Percentiles rank a stretch among this genome's conserved stretches.
Conservation (phyloP, 2,113 vertebrate genomes). For the Lonchura striata region DNA sequence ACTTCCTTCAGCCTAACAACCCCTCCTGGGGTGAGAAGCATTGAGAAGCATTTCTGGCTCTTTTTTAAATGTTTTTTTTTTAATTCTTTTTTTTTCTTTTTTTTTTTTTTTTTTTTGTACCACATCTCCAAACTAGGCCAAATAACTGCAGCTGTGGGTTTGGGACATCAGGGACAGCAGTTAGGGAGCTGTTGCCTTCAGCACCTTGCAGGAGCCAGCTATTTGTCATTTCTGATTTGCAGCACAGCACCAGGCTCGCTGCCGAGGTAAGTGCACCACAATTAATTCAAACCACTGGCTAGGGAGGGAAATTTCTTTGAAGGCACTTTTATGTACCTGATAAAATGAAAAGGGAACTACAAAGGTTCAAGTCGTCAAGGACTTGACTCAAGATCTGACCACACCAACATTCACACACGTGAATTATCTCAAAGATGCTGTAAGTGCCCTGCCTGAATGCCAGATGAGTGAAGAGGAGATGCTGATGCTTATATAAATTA, state of each 20-base stretch:
- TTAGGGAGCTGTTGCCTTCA: constrained; percentile 2
- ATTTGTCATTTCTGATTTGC: constrained; percentile 8
- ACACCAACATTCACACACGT: not conserved
- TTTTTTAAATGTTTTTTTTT: too few species aligned
- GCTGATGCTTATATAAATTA: constrained; percentile 30
- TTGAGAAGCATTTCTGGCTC: not conserved
- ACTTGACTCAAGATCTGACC: not conserved
- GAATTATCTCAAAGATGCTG: not conserved
- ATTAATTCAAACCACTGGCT: not conserved
- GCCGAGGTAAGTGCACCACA: not conserved
- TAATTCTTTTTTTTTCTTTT: too few species aligned
- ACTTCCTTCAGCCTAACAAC: not conserved
- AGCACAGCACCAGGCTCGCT: not conserved
- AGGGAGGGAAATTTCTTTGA: not conserved
- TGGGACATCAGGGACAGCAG: not conserved
- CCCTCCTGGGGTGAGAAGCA: not conserved
- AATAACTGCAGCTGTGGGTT: not conserved
- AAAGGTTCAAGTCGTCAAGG: not conserved
- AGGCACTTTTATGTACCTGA: not conserved
- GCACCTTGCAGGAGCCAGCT: not conserved
- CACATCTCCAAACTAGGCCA: constrained; percentile 7
- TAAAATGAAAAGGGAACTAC: not conserved
- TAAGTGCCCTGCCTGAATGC: not conserved
- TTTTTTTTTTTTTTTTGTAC: not conserved
- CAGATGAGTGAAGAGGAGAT: not conserved